Percentiles rank a stretch among this genome's conserved stretches.
These are phyloP conservation scores for Clusia tigrina DNA, from an alignment of 2,888 invertebrate genomes.

Conservation along the genomic window DNA sequence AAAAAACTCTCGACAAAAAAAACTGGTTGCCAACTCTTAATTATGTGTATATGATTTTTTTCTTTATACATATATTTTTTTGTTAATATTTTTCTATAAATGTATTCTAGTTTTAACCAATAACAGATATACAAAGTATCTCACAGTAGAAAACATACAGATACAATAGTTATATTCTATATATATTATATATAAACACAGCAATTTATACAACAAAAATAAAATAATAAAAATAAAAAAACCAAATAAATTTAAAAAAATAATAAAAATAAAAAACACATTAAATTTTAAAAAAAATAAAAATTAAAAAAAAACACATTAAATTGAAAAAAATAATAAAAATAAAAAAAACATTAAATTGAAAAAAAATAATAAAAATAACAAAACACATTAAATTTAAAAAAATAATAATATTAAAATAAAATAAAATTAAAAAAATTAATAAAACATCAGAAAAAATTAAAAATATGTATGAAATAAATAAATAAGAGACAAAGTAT, in stretches of 20 bases:
- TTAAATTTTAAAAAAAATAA: background rate
- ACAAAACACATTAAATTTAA: background rate
- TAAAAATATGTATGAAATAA: background rate
- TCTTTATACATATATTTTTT: too few species aligned
- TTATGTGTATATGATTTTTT: too few species aligned
- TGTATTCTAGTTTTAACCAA: too few species aligned
- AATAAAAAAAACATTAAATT: background rate
- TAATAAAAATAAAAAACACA: background rate
- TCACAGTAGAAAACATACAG: too few species aligned
- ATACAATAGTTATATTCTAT: too few species aligned
- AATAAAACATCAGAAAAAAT: background rate
- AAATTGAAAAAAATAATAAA: background rate
- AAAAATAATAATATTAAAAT: background rate
- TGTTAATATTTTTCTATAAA: too few species aligned
- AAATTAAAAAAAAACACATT: background rate
- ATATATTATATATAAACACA: too few species aligned
- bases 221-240: too few species aligned
- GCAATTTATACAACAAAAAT: too few species aligned
- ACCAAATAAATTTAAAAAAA: too few species aligned
- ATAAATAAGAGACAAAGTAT: too few species aligned
- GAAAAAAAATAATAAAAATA: background rate
- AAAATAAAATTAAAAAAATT: background rate
- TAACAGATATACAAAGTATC: too few species aligned
- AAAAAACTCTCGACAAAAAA: background rate
- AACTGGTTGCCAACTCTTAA: constrained; percentile 2